A percentile compares a stretch with the other conserved stretches of the same genome.
These are phyloP conservation scores for Autographa gamma DNA, from an alignment of 2,888 invertebrate genomes.

Conservation along the genomic window DNA sequence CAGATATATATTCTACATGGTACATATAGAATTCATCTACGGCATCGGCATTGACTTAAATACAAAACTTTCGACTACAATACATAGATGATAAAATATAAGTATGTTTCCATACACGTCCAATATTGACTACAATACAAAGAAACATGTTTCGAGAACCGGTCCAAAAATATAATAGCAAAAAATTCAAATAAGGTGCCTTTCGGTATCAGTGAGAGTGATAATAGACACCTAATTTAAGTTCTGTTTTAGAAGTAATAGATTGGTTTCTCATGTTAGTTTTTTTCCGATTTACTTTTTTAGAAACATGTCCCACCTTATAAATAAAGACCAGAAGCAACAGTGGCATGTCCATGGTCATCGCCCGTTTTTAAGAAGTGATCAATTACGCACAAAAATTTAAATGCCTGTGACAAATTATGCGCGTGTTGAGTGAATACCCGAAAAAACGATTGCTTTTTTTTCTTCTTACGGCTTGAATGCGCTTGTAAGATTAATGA, in stretches of 20 bases:
- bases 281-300: not conserved
- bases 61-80: not conserved
- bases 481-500: too few species aligned
- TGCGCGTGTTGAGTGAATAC: constrained; percentile 48
- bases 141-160: not conserved
- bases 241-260: not conserved
- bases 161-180: not conserved
- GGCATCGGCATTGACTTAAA: too few species aligned
- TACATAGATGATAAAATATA: not conserved
- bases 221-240: constrained; percentile 9
- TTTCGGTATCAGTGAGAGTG: not conserved
- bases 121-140: not conserved
- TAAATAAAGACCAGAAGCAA: constrained; percentile 28
- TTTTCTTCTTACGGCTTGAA: constrained; percentile 21
- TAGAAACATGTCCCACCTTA: not conserved
- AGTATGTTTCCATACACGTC: not conserved
- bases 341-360: constrained; percentile 16
- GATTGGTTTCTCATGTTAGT: not conserved
- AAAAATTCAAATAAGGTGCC: not conserved
- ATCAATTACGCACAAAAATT: constrained; percentile 49
- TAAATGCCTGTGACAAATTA: constrained; percentile 49
- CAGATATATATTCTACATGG: not conserved
- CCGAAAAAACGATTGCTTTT: constrained; percentile 29
- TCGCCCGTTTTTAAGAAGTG: constrained; percentile 20
- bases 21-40: too few species aligned